Evolutionary conservation across 2,797 vertebrate species (phyloP).

Genomic region (Channallabes apus): DNA sequence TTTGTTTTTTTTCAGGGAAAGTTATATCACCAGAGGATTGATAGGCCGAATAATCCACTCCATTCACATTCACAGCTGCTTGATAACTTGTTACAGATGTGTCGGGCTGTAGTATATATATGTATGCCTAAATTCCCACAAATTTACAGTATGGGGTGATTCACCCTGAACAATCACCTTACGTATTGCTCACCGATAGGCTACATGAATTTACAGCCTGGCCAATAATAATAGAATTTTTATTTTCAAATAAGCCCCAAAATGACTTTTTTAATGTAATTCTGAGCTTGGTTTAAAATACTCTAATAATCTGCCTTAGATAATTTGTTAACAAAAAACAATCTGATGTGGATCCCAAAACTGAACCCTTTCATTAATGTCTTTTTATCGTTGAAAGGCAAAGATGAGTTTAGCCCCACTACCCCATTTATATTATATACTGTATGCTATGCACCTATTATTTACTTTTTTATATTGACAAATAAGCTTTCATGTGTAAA

Average conservation of each 20-base stretch:
- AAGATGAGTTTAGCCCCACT: neutral
- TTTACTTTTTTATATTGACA: conserved; percentile 63
- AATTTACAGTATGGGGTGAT: neutral
- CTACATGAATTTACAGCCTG: neutral
- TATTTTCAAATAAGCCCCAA: neutral
- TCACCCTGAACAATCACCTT: neutral
- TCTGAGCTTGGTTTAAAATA: neutral
- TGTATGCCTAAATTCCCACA: neutral
- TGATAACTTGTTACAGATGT: neutral
- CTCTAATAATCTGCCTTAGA: neutral
- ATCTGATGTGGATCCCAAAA: neutral
- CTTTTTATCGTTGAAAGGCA: neutral
- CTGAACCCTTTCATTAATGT: neutral
- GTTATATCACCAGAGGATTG: neutral
- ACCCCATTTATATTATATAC: neutral
- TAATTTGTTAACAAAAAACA: neutral
- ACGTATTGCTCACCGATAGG: neutral
- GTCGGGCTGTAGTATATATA: neutral
- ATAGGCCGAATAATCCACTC: neutral
- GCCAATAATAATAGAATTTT: neutral
- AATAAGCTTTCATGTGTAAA: conserved; percentile 51
- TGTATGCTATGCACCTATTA: neutral
- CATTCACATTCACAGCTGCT: neutral
- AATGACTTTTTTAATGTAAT: neutral
- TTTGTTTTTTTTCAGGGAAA: neutral